These are phyloP conservation scores for Atopsyche davidsoni DNA, from an alignment of 1,140 invertebrate species.

Conservation along the genomic window DNA sequence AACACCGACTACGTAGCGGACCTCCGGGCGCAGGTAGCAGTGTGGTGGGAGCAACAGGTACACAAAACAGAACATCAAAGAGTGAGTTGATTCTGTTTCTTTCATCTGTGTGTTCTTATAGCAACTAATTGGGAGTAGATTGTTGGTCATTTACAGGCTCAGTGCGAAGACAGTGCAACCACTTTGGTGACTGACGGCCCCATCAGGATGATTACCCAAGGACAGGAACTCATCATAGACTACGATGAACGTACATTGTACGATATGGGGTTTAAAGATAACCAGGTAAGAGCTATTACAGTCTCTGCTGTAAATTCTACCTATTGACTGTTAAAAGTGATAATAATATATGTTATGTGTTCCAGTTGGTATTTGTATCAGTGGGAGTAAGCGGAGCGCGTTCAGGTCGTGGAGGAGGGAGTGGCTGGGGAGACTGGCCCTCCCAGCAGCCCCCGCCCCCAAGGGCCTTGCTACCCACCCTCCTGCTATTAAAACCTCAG, in stretches of 20 bases:
- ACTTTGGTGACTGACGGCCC: constrained; percentile 71
- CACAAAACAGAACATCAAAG: background rate
- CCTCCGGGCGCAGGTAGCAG: constrained; percentile 85
- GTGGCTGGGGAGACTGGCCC: constrained; percentile 66
- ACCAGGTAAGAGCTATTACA: constrained; percentile 45
- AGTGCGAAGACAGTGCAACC: constrained; percentile 51
- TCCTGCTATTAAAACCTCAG: constrained; percentile 73
- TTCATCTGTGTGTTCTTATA: background rate
- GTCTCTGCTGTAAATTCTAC: background rate
- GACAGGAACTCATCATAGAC: constrained; percentile 88
- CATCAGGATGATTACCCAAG: constrained; percentile 86
- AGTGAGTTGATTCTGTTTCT: background rate
- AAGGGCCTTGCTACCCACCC: constrained; percentile 75
- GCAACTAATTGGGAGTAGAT: background rate
- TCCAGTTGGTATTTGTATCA: constrained; percentile 81
- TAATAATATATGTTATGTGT: constrained; percentile 17
- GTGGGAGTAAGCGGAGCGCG: constrained; percentile 55
- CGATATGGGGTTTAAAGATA: constrained; percentile 89
- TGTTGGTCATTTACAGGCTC: constrained; percentile 34
- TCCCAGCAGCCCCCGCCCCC: constrained; percentile 73
- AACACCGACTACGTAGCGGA: constrained; percentile 83
- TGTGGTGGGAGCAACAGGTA: constrained; percentile 73
- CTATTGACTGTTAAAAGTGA: background rate
- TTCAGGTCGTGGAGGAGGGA: constrained; percentile 59
- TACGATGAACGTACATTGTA: constrained; percentile 85